Base-by-base conservation (phyloP, 2,797 vertebrate genomes). In the Chrosomus eos region DNA sequence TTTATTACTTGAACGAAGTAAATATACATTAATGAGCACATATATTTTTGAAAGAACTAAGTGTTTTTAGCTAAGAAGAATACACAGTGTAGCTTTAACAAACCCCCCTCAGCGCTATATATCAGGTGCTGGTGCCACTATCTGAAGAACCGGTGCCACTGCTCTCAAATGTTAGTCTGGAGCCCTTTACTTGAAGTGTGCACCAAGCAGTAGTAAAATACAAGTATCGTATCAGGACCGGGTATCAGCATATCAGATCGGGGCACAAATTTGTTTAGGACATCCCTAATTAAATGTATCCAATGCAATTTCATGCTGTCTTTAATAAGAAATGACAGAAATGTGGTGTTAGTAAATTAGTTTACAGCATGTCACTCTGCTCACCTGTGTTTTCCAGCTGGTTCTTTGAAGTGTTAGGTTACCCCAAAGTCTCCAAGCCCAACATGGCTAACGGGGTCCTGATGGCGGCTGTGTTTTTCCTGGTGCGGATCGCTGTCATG, bases 371-470 rank as follows among this genome's bases (percentile, higher is more conserved):
- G 38, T 87, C 36, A 75, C 18, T 79, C 80, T 87, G 81, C 77
- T 87, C 53, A 18, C 64, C 80, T 88, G 91, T 91, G 85, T 91
- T 83, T 96, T 95, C 87, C 96, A 99, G 98, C 93, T 99, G 98
- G 98, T 99, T 99, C 95, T 98, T 98, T 93, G 98, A 99, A 94
- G 94, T 96, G 81, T 94, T 99, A 90, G 96, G 97, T 88, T 99
- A 98, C 90, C 94, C 97, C 82, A 99, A 96, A 91, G 95, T 96
- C 90, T 97, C 96, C 84, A 95, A 94, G 88, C 96, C 95, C 88
- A 99, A 99, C 88, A 96, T 99, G 92, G 91, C 96, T 82, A 99
- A 99, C 31, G 98, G 98, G 2, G 92, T 99, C 51, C 95, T 98
- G 92, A 99, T 99, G 98, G 97, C 97, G 0, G 90, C 93, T 7